phyloP scores from a whole-genome alignment of 2,113 vertebrate genomes.

The Rhagologus leucostigma region DNA sequence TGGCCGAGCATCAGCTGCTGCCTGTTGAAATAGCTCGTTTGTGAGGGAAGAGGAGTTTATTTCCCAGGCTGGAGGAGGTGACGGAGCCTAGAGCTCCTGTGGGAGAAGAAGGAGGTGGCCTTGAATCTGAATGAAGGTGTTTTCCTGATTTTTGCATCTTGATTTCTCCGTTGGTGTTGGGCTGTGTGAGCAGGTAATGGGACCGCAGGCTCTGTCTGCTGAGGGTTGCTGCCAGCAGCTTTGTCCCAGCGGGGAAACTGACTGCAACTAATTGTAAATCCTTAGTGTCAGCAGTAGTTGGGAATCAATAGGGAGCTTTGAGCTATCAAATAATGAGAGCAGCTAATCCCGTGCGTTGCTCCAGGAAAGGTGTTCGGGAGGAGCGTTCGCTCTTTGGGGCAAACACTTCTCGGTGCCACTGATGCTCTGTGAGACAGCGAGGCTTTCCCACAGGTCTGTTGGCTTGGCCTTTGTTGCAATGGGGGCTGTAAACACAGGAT shows the following conservation, averaged over 20 bases:
- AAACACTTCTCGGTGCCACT: not conserved
- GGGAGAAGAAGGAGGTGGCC: not conserved
- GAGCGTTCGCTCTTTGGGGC: not conserved
- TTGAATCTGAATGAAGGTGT: not conserved
- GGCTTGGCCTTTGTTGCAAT: not conserved
- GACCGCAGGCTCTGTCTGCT: not conserved
- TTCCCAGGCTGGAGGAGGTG: not conserved
- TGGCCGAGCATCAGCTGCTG: slow-evolving; percentile 37
- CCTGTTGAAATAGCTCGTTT: not conserved
- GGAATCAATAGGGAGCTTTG: slow-evolving; percentile 12
- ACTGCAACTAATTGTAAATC: not conserved
- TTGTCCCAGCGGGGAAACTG: not conserved
- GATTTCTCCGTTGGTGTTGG: not conserved
- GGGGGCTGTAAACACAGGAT: slow-evolving; percentile 18
- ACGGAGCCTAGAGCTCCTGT: not conserved
- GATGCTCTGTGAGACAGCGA: not conserved
- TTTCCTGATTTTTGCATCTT: not conserved
- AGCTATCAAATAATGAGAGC: not conserved
- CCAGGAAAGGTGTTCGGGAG: not conserved
- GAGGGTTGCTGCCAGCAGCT: not conserved
- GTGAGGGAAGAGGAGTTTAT: not conserved
- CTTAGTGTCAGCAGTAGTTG: not conserved
- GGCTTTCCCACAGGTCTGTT: slow-evolving; percentile 32
- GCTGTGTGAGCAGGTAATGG: not conserved
- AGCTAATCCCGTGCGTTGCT: not conserved